Percentiles rank a stretch among this genome's conserved stretches.
Conservation (phyloP, 1,140 invertebrate genomes). For the Philopotamus ludificatus region DNA sequence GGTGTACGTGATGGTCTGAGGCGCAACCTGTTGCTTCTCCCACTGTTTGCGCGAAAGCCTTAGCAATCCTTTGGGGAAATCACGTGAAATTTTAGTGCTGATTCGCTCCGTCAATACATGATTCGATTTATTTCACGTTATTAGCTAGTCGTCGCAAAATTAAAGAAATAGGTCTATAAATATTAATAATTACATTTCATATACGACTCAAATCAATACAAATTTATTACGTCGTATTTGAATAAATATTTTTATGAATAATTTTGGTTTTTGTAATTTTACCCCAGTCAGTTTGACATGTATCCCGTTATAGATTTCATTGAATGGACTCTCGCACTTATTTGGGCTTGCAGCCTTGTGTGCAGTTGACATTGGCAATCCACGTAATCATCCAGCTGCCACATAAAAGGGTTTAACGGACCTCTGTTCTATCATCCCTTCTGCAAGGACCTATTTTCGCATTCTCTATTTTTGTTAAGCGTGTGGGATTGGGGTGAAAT, state of each 20-base stretch:
- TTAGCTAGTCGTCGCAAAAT: background rate
- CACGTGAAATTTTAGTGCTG: slow-evolving; percentile 5
- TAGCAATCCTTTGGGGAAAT: slow-evolving; percentile 7
- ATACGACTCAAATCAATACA: slow-evolving; percentile 3
- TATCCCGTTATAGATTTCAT: background rate
- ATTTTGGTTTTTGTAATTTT: background rate
- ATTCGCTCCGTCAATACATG: background rate
- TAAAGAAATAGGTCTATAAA: background rate
- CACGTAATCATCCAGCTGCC: slow-evolving; percentile 19
- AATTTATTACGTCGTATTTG: background rate
- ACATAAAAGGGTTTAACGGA: slow-evolving; percentile 8
- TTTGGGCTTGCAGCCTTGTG: background rate
- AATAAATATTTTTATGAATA: background rate
- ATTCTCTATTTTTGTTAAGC: too few relatives aligned
- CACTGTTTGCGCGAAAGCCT: background rate
- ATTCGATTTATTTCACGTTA: slow-evolving; percentile 6
- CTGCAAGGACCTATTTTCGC: background rate
- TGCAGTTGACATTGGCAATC: slow-evolving; percentile 23
- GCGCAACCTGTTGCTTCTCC: background rate
- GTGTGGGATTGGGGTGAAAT: too few relatives aligned
- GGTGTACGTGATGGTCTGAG: too few relatives aligned
- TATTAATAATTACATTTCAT: too few relatives aligned
- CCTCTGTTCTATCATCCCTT: background rate
- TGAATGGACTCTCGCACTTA: background rate
- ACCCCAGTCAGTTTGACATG: background rate